Evolutionary conservation across 2,888 invertebrate genomes (phyloP).

Genomic region (Oscheius sp.): DNA sequence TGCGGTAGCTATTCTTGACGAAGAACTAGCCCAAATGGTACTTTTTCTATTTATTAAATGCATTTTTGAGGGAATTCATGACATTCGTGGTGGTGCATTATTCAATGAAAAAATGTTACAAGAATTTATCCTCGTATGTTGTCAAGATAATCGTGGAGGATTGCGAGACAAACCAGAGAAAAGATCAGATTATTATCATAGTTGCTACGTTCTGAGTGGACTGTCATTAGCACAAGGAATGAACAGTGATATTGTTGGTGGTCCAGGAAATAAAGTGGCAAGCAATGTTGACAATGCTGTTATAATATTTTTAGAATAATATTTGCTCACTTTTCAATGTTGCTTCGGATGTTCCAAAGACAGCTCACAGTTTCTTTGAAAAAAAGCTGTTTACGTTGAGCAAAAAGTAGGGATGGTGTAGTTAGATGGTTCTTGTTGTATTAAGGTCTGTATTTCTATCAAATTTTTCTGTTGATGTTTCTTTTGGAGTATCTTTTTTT

Average conservation of each 20-base stretch:
- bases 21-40: constrained; percentile 42
- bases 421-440: too few relatives aligned
- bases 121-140: constrained; percentile 91
- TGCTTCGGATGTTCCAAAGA: not conserved
- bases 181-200: constrained; percentile 91
- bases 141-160: constrained; percentile 83
- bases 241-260: constrained; percentile 50
- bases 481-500: too few relatives aligned
- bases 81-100: constrained; percentile 14
- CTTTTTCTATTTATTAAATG: not conserved
- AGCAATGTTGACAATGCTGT: not conserved
- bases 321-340: constrained; percentile 13
- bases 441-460: too few relatives aligned
- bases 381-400: not conserved
- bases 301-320: not conserved
- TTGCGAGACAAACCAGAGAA: constrained; percentile 95
- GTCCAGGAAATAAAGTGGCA: constrained; percentile 49
- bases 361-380: constrained; percentile 8
- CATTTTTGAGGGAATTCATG: not conserved
- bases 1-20: constrained; percentile 76
- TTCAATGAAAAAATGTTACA: constrained; percentile 78
- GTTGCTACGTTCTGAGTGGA: constrained; percentile 94
- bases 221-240: constrained; percentile 84
- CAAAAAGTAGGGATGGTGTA: too few relatives aligned
- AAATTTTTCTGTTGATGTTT: too few relatives aligned